Percentiles rank a stretch among this genome's conserved stretches.
phyloP scores from a whole-genome alignment of 2,113 vertebrate species.

The Leuciscus idus region DNA sequence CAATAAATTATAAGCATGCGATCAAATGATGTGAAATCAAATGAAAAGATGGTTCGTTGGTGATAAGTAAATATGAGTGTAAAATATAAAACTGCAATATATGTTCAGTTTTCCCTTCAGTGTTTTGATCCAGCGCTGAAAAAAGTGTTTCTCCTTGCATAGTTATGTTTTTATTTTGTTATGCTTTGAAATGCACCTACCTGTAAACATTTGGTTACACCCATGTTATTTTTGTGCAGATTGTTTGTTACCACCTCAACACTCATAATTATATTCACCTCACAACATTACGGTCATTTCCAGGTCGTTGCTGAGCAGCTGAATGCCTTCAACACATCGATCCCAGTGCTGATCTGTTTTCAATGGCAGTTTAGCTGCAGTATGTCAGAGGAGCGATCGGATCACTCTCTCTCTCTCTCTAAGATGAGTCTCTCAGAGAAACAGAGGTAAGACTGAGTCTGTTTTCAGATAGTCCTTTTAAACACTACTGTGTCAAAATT shows the following conservation, averaged over 20 bases:
- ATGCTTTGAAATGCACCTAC: background rate
- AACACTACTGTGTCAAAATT: no score
- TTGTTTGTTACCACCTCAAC: background rate
- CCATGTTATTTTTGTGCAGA: background rate
- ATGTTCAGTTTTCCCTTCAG: background rate
- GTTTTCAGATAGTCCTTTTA: no score
- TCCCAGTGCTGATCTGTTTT: background rate
- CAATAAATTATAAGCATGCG: background rate
- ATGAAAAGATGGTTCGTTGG: background rate
- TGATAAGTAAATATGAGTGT: background rate
- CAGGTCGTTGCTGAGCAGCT: background rate
- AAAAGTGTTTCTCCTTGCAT: no score
- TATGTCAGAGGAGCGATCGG: background rate
- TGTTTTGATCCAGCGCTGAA: no score
- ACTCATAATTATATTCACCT: background rate
- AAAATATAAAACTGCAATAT: background rate
- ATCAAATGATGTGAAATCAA: background rate
- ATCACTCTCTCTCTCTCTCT: background rate
- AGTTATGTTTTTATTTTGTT: no score
- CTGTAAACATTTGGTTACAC: background rate
- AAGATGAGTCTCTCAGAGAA: background rate
- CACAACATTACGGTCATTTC: background rate
- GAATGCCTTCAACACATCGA: background rate
- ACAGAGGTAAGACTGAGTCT: background rate
- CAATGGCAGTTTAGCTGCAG: background rate